phyloP scores from a whole-genome alignment of 2,888 invertebrate genomes.

The Agriopis aurantiaria region DNA sequence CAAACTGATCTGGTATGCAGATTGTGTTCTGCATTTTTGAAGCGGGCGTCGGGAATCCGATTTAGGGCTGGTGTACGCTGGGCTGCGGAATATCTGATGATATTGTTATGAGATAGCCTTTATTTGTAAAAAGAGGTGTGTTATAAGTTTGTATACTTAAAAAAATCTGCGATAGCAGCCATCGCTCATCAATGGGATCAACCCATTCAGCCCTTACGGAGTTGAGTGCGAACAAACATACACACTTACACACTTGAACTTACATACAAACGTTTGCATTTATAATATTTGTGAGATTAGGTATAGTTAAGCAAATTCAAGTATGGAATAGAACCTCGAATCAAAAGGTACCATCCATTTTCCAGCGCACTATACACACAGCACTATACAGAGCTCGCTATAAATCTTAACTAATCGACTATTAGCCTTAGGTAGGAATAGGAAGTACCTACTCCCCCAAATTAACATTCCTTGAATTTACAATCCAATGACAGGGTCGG shows the following conservation, averaged over 20 bases:
- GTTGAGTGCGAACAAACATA: too few species aligned
- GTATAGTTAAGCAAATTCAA: background rate
- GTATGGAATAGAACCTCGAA: background rate
- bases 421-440: slow-evolving; percentile 2
- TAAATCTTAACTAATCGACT: slow-evolving; percentile 15
- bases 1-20: slow-evolving; percentile 61
- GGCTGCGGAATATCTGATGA: background rate
- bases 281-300: too few species aligned
- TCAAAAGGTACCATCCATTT: background rate
- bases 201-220: too few species aligned
- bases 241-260: too few species aligned
- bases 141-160: too few species aligned
- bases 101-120: background rate
- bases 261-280: background rate
- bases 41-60: slow-evolving; percentile 33
- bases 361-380: background rate
- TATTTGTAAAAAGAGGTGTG: background rate
- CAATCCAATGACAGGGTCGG: slow-evolving; percentile 22
- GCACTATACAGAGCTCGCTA: background rate
- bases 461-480: slow-evolving; percentile 28
- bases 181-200: too few species aligned
- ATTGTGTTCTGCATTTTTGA: slow-evolving; percentile 64
- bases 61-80: slow-evolving; percentile 1
- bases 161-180: too few species aligned
- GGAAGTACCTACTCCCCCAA: slow-evolving; percentile 6